A percentile compares a stretch with the other conserved stretches of the same genome.
Conservation (phyloP, 35 echinoderm and acorn worm species). For the Chiridota heheva region DNA sequence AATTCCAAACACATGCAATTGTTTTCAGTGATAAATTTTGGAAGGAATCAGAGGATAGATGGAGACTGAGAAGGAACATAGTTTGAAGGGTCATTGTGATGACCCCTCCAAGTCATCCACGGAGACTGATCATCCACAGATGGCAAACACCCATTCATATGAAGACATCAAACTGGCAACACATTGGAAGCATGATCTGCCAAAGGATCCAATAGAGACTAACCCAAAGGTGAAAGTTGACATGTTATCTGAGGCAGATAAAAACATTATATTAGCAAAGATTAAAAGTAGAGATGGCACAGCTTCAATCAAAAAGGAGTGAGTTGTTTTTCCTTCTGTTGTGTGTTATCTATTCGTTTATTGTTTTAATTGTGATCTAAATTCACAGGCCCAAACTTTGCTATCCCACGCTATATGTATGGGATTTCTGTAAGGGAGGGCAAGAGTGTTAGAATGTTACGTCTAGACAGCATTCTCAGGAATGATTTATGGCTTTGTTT, state of each 20-base stretch:
- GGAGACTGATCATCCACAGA: too few relatives aligned
- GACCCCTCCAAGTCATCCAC: too few relatives aligned
- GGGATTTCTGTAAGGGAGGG: background rate
- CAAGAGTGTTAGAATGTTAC: background rate
- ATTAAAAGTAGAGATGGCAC: constrained; percentile 38
- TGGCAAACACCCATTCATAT: too few relatives aligned
- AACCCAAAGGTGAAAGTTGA: too few relatives aligned
- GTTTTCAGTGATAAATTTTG: too few relatives aligned
- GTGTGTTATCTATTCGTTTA: background rate
- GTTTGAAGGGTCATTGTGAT: too few relatives aligned
- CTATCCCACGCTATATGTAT: background rate
- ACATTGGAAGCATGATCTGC: too few relatives aligned
- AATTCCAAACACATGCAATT: too few relatives aligned
- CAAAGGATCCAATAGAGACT: too few relatives aligned
- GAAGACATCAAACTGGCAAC: too few relatives aligned
- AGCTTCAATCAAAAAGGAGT: constrained; percentile 41
- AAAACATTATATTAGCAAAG: constrained; percentile 11
- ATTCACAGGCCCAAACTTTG: background rate
- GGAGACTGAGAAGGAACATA: too few relatives aligned
- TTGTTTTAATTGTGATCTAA: background rate
- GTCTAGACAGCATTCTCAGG: background rate
- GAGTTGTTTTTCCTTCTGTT: background rate
- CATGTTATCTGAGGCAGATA: constrained; percentile 2
- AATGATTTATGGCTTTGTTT: background rate
- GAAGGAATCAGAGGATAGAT: too few relatives aligned